A percentile compares a stretch with the other conserved stretches of the same genome.
Evolutionary conservation across 2,113 vertebrate species (phyloP).

Genomic region (Cryptomyrus ogoouensis): DNA sequence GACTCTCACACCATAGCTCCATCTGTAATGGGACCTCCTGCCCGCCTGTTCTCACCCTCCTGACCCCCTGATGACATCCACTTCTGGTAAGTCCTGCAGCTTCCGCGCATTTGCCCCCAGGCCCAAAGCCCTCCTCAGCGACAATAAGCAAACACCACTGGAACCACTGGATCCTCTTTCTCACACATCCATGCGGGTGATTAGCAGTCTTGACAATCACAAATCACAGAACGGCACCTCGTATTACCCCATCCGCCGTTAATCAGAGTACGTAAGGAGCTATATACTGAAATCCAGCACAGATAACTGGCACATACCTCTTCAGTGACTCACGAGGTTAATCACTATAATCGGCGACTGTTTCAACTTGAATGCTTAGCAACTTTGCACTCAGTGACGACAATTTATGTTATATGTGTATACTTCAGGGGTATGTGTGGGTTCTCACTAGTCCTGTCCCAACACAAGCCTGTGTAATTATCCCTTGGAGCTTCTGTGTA

Average conservation of each 20-base stretch:
- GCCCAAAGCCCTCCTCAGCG: background rate
- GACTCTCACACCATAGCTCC: background rate
- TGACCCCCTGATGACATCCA: background rate
- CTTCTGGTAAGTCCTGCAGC: background rate
- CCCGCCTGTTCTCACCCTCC: background rate
- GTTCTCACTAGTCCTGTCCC: background rate
- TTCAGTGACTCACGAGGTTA: background rate
- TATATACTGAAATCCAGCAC: background rate
- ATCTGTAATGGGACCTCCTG: background rate
- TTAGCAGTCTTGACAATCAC: background rate
- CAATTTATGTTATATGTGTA: background rate
- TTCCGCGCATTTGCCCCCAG: background rate
- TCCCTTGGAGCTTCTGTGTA: background rate
- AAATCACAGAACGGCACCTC: background rate
- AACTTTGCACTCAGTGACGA: background rate
- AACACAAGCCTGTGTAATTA: background rate
- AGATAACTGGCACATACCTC: background rate
- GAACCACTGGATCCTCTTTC: background rate
- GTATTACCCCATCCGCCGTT: background rate
- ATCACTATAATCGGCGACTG: background rate
- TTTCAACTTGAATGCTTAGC: background rate
- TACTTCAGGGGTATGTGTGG: background rate
- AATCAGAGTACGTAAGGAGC: background rate
- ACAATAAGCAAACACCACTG: background rate
- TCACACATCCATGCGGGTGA: background rate